Evolutionary conservation across 2,888 invertebrate genomes (phyloP).

Genomic region (Tenodera sinensis): DNA sequence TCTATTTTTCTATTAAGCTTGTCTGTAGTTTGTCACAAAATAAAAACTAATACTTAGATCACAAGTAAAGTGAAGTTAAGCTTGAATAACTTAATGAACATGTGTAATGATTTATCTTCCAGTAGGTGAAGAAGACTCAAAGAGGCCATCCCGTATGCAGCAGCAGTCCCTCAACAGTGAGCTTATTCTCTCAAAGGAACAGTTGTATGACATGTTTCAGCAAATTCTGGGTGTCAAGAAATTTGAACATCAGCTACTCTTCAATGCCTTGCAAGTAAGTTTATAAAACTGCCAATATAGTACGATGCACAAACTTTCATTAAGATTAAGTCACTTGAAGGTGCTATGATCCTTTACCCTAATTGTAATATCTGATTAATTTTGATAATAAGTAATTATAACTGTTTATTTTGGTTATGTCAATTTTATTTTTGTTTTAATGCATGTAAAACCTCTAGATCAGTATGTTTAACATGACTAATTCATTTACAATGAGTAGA

Average conservation of each 20-base stretch:
- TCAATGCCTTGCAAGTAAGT: conserved; percentile 90
- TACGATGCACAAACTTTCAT: no score
- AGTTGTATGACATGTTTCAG: conserved; percentile 99
- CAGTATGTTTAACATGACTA: no score
- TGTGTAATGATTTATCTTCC: conserved; percentile 21
- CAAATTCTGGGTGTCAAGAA: conserved; percentile 98
- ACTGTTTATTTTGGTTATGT: no score
- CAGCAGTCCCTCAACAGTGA: conserved; percentile 89
- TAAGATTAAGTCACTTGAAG: no score
- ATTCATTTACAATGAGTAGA: neutral
- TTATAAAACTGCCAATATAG: no score
- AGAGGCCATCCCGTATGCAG: conserved; percentile 81
- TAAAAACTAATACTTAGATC: neutral
- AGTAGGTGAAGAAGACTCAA: conserved; percentile 82
- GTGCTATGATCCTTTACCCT: no score
- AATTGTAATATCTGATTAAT: no score
- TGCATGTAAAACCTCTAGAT: neutral
- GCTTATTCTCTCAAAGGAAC: conserved; percentile 95
- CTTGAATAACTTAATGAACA: neutral
- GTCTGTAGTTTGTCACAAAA: no score
- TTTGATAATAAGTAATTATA: no score
- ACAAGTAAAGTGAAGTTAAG: neutral
- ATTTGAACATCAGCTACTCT: conserved; percentile 98
- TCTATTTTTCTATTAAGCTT: no score
- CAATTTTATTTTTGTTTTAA: neutral